Evolutionary conservation across 2,888 invertebrate species (phyloP).

Genomic region (Drosophila trichaetosa): DNA sequence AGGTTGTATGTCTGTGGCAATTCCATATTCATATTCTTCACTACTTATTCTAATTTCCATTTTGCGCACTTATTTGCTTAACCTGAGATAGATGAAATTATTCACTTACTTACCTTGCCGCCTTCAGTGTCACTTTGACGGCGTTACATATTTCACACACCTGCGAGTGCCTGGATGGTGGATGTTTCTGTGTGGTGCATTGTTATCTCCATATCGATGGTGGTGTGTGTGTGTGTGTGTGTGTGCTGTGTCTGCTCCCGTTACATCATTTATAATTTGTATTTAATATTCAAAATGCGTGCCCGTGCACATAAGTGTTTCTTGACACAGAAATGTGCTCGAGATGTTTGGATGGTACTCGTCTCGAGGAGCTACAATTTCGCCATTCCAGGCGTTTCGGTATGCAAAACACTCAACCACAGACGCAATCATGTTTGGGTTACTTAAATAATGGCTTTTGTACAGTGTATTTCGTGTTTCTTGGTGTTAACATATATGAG

Average conservation of each 20-base stretch:
- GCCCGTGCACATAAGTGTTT: slow-evolving; percentile 16
- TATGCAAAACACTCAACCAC: slow-evolving; percentile 25
- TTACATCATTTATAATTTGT: slow-evolving; percentile 52
- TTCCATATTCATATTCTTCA: neutral
- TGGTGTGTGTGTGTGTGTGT: neutral
- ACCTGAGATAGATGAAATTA: neutral
- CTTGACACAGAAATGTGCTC: slow-evolving; percentile 1
- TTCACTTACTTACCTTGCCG: slow-evolving; percentile 2
- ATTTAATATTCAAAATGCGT: slow-evolving; percentile 62
- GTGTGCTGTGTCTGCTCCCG: slow-evolving; percentile 18
- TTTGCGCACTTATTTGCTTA: neutral
- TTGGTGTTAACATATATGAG: neutral
- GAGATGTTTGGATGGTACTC: neutral
- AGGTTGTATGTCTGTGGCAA: neutral
- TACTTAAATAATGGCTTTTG: slow-evolving; percentile 11
- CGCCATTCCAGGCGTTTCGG: slow-evolving; percentile 13
- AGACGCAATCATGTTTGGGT: slow-evolving; percentile 2
- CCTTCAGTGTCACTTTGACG: slow-evolving; percentile 17
- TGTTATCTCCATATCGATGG: slow-evolving; percentile 8
- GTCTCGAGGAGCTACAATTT: slow-evolving; percentile 1
- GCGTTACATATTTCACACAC: slow-evolving; percentile 27
- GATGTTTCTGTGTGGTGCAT: slow-evolving; percentile 13
- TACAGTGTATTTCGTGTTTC: neutral
- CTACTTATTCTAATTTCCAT: neutral
- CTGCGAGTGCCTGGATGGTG: slow-evolving; percentile 4